Percentiles rank a stretch among this genome's conserved stretches.
Conservation (phyloP, 2,888 invertebrate species). For the Girardia tigrina region DNA sequence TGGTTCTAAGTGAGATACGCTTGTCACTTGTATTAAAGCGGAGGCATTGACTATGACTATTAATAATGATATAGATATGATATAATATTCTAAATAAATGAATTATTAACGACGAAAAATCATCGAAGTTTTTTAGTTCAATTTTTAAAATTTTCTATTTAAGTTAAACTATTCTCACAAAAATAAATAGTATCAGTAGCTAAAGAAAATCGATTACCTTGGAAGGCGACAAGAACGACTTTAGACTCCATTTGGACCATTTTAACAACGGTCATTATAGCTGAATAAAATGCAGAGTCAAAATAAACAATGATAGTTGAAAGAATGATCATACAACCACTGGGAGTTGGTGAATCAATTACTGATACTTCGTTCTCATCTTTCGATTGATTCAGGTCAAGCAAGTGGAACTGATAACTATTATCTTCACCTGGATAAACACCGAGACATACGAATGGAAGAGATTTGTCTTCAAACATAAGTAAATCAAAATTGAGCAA, state of each 20-base stretch:
- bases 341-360: neutral
- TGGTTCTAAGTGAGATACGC: no score
- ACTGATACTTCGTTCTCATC: neutral
- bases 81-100: no score
- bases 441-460: slow-evolving; percentile 20
- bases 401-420: neutral
- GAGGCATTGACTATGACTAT: no score
- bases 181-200: no score
- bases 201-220: slow-evolving; percentile 16
- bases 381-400: neutral
- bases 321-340: neutral
- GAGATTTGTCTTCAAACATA: slow-evolving; percentile 52
- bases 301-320: neutral
- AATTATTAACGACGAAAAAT: no score
- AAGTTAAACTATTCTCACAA: no score
- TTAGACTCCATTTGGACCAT: neutral
- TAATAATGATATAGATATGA: no score
- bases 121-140: no score
- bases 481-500: slow-evolving; percentile 83
- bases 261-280: neutral
- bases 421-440: neutral
- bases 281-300: neutral
- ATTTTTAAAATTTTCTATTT: no score
- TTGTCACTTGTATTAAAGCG: no score
- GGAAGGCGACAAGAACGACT: slow-evolving; percentile 3